A percentile compares a stretch with the other conserved stretches of the same genome.
Conservation (phyloP, 2,113 vertebrate species). For the Xerus inauris region DNA sequence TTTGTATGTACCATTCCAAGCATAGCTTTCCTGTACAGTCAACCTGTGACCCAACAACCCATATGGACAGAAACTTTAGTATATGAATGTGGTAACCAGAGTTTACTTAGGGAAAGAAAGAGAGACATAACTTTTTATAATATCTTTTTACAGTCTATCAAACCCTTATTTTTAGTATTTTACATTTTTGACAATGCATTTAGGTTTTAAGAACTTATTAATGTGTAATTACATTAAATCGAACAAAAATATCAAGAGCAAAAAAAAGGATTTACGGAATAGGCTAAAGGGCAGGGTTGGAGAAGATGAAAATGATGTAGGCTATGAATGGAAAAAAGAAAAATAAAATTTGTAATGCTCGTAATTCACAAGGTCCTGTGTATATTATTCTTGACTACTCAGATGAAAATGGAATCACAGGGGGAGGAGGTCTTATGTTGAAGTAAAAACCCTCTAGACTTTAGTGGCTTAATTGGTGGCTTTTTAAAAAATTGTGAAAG, state of each 20-base stretch:
- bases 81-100: not conserved
- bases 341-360: not conserved
- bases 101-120: not conserved
- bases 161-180: not conserved
- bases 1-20: not conserved
- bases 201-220: not conserved
- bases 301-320: not conserved
- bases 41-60: not conserved
- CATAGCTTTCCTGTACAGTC: not conserved
- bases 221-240: not conserved
- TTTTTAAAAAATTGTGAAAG: not conserved
- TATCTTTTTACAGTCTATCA: not conserved
- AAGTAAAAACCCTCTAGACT: constrained; percentile 13
- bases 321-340: not conserved
- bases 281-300: not conserved
- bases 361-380: not conserved
- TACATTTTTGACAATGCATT: not conserved
- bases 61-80: not conserved
- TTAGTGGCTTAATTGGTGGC: constrained; percentile 43
- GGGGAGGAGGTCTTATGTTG: not conserved
- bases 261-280: not conserved
- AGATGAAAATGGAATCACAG: constrained; percentile 43
- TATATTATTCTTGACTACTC: constrained; percentile 5
- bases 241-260: not conserved
- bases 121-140: not conserved